Evolutionary conservation across 2,797 vertebrate genomes (phyloP).

Genomic region (Chaetodon trifasciatus): DNA sequence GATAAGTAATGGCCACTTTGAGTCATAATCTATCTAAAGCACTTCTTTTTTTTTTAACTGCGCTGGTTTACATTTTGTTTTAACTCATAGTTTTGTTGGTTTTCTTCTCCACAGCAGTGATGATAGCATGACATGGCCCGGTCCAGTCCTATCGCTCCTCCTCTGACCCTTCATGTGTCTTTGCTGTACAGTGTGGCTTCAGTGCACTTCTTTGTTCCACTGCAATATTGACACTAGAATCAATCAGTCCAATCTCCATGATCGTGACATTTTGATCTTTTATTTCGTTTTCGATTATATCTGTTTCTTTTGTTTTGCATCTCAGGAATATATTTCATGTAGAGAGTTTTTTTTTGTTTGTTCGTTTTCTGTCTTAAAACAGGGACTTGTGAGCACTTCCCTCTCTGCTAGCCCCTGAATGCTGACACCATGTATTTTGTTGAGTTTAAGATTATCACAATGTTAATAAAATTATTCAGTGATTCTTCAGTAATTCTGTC

Average conservation of each 20-base stretch:
- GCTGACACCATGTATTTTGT: slow-evolving; percentile 82
- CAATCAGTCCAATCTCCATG: slow-evolving; percentile 58
- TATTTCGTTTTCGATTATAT: slow-evolving; percentile 21
- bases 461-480: slow-evolving; percentile 84
- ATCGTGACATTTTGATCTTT: slow-evolving; percentile 35
- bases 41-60: slow-evolving; percentile 2
- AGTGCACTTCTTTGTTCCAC: slow-evolving; percentile 49
- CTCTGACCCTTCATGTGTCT: slow-evolving; percentile 37
- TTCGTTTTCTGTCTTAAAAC: slow-evolving; percentile 65
- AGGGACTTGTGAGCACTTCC: slow-evolving; percentile 67
- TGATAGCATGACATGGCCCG: slow-evolving; percentile 40
- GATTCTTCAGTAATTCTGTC: slow-evolving; percentile 80
- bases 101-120: slow-evolving; percentile 37
- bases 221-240: slow-evolving; percentile 64
- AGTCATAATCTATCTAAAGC: slow-evolving; percentile 22
- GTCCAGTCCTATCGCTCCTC: slow-evolving; percentile 24
- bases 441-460: slow-evolving; percentile 80
- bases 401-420: slow-evolving; percentile 70
- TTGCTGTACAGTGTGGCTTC: slow-evolving; percentile 71
- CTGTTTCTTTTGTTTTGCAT: slow-evolving; percentile 78
- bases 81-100: slow-evolving; percentile 15
- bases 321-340: slow-evolving; percentile 85
- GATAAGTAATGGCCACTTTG: slow-evolving; percentile 19
- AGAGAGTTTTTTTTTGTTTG: slow-evolving; percentile 28
- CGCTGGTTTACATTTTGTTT: slow-evolving; percentile 37